Conservation (phyloP, 2,888 invertebrate genomes). For the Rotaria magnacalcarata region DNA sequence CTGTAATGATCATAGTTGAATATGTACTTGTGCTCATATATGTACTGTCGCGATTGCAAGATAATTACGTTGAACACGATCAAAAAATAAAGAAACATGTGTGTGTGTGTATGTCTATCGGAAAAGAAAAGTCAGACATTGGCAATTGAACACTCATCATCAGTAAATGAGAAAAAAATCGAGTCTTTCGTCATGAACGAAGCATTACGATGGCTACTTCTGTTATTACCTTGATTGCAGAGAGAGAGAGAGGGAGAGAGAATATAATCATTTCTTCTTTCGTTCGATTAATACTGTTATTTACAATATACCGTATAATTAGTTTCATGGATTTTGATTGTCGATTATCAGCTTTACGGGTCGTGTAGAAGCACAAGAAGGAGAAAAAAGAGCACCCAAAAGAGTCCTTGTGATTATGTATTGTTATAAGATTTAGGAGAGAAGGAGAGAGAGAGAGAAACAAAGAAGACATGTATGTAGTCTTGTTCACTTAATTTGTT, state of each 20-base stretch:
- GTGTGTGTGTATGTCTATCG: background rate
- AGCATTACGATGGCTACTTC: background rate
- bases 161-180: background rate
- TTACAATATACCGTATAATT: background rate
- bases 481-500: constrained; percentile 8
- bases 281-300: background rate
- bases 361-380: background rate
- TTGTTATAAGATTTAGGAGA: background rate
- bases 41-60: background rate
- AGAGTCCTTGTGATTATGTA: constrained; percentile 17
- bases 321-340: constrained; percentile 9
- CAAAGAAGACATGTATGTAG: background rate
- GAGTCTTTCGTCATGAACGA: background rate
- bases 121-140: background rate
- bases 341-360: constrained; percentile 8
- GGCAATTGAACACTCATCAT: constrained; percentile 8
- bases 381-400: background rate
- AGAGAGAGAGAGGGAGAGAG: background rate
- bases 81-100: background rate
- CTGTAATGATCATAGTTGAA: background rate
- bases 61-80: background rate
- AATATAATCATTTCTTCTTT: constrained; percentile 10
- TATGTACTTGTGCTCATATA: background rate
- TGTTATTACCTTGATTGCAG: constrained; percentile 19
- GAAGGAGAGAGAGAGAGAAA: background rate